Conservation (phyloP, 2,113 vertebrate species). For the Chaetorhynchus papuensis region DNA sequence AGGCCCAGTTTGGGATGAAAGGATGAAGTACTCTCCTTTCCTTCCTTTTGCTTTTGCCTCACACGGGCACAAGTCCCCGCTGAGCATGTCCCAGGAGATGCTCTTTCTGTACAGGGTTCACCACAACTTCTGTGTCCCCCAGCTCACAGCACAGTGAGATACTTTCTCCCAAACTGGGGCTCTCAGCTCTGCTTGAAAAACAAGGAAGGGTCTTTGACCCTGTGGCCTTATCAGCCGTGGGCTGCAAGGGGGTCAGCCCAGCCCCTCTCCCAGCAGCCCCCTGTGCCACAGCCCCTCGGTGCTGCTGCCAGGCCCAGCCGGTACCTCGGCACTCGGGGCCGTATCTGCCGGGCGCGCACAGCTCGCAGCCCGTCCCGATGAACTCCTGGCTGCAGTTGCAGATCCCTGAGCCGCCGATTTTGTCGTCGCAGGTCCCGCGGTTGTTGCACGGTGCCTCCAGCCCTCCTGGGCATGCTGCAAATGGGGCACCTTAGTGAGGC, state of each 20-base stretch:
- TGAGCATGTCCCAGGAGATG: neutral
- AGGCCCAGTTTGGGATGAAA: neutral
- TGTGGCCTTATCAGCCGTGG: neutral
- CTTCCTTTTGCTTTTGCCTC: neutral
- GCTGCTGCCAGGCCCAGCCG: neutral
- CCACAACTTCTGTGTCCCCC: neutral
- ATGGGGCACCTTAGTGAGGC: neutral
- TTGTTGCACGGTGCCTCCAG: constrained; percentile 77
- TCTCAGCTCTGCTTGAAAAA: neutral
- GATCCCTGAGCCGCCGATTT: constrained; percentile 67
- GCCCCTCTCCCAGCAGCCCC: neutral
- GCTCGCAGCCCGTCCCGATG: constrained; percentile 81
- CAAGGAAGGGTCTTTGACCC: neutral
- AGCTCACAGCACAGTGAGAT: neutral
- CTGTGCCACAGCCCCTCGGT: accelerated
- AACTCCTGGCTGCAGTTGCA: constrained; percentile 81
- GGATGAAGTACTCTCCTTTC: neutral
- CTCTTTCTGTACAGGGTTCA: neutral
- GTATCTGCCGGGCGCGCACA: constrained; percentile 72
- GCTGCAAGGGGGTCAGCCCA: neutral
- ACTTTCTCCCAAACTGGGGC: neutral
- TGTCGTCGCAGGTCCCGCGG: constrained; percentile 79
- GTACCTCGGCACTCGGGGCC: constrained; percentile 85
- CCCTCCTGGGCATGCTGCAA: constrained; percentile 86
- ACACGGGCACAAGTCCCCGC: neutral